Base-by-base conservation (phyloP, 2,797 vertebrate species). In the Stomatorhinus walkeri region DNA sequence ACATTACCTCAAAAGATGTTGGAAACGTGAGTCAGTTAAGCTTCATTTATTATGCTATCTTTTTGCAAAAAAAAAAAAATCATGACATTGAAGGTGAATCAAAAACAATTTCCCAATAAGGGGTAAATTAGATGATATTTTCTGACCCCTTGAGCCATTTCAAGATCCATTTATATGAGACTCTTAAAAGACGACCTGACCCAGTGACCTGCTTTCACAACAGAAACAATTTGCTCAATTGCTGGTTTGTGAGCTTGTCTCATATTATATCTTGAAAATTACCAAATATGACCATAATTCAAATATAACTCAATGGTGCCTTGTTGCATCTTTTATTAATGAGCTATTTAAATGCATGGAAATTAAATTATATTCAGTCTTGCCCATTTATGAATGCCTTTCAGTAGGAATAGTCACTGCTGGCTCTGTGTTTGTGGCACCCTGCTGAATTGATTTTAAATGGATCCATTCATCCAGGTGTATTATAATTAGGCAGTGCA, bases 331-430 rank as follows among this genome's bases (percentile, higher is more conserved):
- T 87, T 90, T 90, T 91, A 90, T 91, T 94, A 94, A 95, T 94
- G 92, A 94, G 92, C 93, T 90, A 94, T 95, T 95, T 95, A 94
- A 95, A 95, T 96, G 94, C 94, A 95, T 95, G 90, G 89, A 90
- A 90, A 59, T 90, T 89, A 88, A 79, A 91, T 91, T 91, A 91
- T 46, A 32, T 81, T 85, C 40, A 3, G 59, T 86, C 83, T 86
- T 64, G 76, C 52, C 24, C 88, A 40, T 86, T 86, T 86, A 76
- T 68, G 83, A 72, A 32, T 86, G 56, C 83, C 83, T 84, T 86
- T 89, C 64, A 46, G 24, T 16, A 28, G 72, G 88, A 86, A 76
- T 54, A 86, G 54, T 43, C 14, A 40, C 22, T 54, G 68, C 36
- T 76, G 84, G 46, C 28, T 89, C 28, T 24, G 61, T 40, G 46